These are phyloP conservation scores for Dipodomys ordii DNA, from an alignment of 2,113 vertebrate species.

Conservation along the genomic window DNA sequence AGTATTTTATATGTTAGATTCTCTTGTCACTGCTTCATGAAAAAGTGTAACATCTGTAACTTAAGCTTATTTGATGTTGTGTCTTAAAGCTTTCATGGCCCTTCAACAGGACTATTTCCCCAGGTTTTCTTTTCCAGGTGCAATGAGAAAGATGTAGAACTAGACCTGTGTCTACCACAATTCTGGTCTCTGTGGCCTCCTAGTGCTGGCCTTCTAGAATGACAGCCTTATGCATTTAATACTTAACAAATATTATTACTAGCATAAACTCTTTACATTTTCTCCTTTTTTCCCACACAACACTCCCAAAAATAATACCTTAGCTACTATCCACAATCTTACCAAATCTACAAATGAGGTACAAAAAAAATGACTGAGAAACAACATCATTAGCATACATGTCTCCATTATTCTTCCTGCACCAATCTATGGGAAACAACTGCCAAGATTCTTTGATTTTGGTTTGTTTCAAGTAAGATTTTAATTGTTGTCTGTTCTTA, in stretches of 20 bases:
- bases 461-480: constrained; percentile 23
- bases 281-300: not conserved
- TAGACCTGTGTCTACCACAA: not conserved
- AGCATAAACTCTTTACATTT: not conserved
- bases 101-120: not conserved
- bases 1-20: not conserved
- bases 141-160: not conserved
- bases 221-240: not conserved
- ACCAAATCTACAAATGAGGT: not conserved
- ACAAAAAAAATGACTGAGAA: not conserved
- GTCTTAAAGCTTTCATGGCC: not conserved
- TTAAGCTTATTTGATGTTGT: not conserved
- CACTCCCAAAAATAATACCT: not conserved
- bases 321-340: not conserved
- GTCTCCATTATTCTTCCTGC: not conserved
- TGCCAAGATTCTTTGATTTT: not conserved
- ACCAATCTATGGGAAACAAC: not conserved
- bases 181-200: constrained; percentile 45
- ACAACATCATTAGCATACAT: not conserved
- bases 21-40: not conserved
- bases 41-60: not conserved
- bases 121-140: not conserved
- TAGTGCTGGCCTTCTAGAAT: constrained; percentile 46
- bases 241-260: not conserved
- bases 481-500: not conserved